Evolutionary conservation across 2,888 invertebrate species (phyloP), one percentile per base, ranked within the genome.

Genomic region (Ormyrus nitidulus): DNA sequence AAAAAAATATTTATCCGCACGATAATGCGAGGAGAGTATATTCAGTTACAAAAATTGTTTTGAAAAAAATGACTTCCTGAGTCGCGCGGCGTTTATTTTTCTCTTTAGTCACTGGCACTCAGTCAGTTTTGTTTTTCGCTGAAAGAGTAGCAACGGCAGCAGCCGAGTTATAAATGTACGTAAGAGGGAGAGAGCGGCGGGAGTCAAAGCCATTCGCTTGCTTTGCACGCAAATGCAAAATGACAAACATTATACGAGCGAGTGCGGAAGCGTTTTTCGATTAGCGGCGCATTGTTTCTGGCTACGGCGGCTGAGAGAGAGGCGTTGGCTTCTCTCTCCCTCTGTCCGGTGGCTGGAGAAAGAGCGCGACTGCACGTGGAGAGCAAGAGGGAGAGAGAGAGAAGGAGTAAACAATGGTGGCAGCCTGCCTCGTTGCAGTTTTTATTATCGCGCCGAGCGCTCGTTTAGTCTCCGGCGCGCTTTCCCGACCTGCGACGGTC

Each of bases 221-320:
- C 68, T 62, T 51, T 71, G 56, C 75, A 68, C 53, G 77, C 74
- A 61, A 81, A 81, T 78, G 75, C 65, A 75, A 78, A 78, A 75
- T 75, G 78, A 78, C 81, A 72, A 77, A 54, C 65, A 70, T 77
- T 70, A 77, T 70, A 69, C 69, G 9, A 11, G 54, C 10, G 61
- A 73, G 64, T 11, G 70, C 6, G 84, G 84, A 84, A 85, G 81
- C 83, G 81, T 82, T 84, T 85, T 83, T 84, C 84, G 83, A 85
- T 85, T 85, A 85, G 81, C 79, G 58, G 81, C 81, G 83, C 82
- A 83, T 84, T 84, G 83, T 83, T 84, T 80, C 66, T 49, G 53
- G 59, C 56, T 6, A 34, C 61, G 72, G 51, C 46, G 53, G 44
- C 62, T 62, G 44, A 72, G 34, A 34, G 62, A 44, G 62, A 44